Evolutionary conservation across 2,888 invertebrate species (phyloP), one percentile per base, ranked within the genome.

Genomic region (Helleia helle): DNA sequence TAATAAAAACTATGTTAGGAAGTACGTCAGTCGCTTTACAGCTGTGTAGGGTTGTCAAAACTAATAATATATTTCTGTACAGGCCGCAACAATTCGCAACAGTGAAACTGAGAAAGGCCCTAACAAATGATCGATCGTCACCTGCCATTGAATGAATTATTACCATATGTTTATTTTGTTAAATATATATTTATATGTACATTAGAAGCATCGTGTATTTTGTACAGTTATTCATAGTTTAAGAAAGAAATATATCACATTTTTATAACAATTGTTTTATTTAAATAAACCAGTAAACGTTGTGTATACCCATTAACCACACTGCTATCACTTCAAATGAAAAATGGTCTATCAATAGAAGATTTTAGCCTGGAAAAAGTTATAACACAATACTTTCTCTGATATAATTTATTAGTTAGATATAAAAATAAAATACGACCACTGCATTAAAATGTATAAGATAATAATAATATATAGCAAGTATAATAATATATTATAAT

Each of bases 61-160:
- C 9, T 45, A 38, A 46, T 46, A 41, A 34, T 36, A 40, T 48
- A 42, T 62, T 72, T 59, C 43, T 54, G 83, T 80, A 50, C 91
- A 94, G 94, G 87, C 90, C 90, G 63, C 94, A 93, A 74, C 91
- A 93, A 74, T 95, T 94, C 71, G 94, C 94, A 46, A 94, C 94
- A 48, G 93, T 95, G 71, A 94, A 94, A 86, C 89, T 94, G 71
- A 89, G 94, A 72, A 94, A 93, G 87, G 91, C 93, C 62, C 90
- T 93, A 86, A 93, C 94, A 66, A 93, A 93, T 75, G 94, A 94
- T 79, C 90, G 94, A 59, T 92, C 93, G 54, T 92, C 93, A 57
- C 93, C 94, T 54, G 89, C 93, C 80, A 86, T 90, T 67, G 87
- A 87, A 61, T 86, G 85, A 71, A 66, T 56, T 51, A 70, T 63